Evolutionary conservation across 2,888 invertebrate genomes (phyloP), one percentile per base, ranked within the genome.

Genomic region (Loripinus fragilis): DNA sequence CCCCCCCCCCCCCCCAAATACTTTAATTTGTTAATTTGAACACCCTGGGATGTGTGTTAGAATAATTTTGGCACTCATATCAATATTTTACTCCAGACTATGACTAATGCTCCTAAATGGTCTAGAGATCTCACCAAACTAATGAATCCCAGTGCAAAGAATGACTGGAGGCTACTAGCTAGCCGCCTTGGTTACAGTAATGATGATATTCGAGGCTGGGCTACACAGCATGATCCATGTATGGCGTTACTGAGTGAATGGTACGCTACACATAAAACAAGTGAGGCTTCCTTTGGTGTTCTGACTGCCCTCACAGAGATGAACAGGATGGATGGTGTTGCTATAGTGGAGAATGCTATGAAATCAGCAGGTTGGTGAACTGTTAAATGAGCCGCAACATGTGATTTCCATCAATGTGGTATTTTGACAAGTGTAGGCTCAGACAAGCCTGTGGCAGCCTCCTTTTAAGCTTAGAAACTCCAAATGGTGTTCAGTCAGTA

Each of bases 181-280:
- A 86, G 87, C 65, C 86, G 93, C 23, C 88, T 93, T 41, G 91
- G 91, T 52, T 93, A 91, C 88, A 90, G 81, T 69, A 87, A 87
- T 70, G 91, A 91, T 72, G 93, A 93, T 83, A 89, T 93, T 33
- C 83, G 89, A 71, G 89, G 85, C 23, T 93, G 92, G 92, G 89
- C 92, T 2, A 89, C 88, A 67, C 91, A 91, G 71, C 75, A 89
- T 33, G 92, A 93, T 74, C 93, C 93, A 1, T 92, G 91, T 72
- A 90, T 93, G 91, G 87, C 90, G 7, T 71, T 93, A 81, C 83
- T 93, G n/a, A 90, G 90, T 83, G 92, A 93, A 78, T 93, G 92
- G 92, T 93, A 91, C 78, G 88, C 92, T 70, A 91, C 89, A 20
- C 90, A 91, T 78, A 92, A 90, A 77, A 91, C 90, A 15, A 87